Base-by-base conservation (phyloP, 1,140 invertebrate genomes). In the Andricus grossulariae region DNA sequence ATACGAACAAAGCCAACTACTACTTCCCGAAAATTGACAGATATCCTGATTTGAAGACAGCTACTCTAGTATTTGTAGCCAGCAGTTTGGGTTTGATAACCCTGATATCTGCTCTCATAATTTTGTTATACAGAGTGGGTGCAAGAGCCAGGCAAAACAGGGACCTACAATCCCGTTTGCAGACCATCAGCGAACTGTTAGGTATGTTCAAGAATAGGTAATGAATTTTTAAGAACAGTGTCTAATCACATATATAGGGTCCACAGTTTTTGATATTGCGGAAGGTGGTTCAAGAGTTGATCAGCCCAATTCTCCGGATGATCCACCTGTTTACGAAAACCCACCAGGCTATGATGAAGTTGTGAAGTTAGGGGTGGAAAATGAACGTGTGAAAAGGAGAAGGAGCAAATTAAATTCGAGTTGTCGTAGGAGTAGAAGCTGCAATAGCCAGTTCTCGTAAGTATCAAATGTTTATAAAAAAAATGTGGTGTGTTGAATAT, bases 291-390 rank as follows among this genome's bases (percentile, higher is more conserved):
- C 89, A 50, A 80, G 89, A 70, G 93, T 92, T 80, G 93, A 88
- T 83, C 94, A 93, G 89, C 93, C 89, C 84, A 93, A 88, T 80
- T 92, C 82, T 82, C 90, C 91, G 0, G 94, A 95, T 80, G 94
- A 95, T 45, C 95, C 95, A 13, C 95, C 95, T 0, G 91, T 92
- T 49, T 95, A 95, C 85, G 95, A 95, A 83, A 93, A 94, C 10
- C 95, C 95, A 0, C 95, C 95, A 0, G 93, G 94, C 73, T 95
- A 95, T 79, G 94, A 95, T 45, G 94, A 95, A 72, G 93, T 95
- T 10, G 92, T 95, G 13, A 95, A 95, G 82, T 79, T 94, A 13
- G 91, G 90, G 3, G 80, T 90, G 19, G 88, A 90, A 25, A 82
- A 83, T 72, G 88, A 90, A 60, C 72, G 51, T 5, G 32, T 78